Conservation (phyloP, 1,140 invertebrate genomes). For the Daktulosphaira vitifoliae region DNA sequence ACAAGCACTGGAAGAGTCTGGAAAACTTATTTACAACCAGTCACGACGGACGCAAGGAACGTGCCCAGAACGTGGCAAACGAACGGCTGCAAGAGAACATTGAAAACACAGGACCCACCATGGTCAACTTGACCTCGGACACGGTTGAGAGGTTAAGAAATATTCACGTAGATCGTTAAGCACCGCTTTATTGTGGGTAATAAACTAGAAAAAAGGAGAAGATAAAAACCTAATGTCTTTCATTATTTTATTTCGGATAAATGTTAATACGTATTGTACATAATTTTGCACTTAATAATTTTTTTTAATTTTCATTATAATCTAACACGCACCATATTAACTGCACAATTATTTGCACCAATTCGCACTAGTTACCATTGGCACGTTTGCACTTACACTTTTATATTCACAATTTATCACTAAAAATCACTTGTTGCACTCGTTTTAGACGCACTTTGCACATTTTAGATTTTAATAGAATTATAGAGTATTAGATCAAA, state of each 20-base stretch:
- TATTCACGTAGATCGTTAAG: background rate
- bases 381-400: background rate
- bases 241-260: background rate
- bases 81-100: conserved; percentile 13
- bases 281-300: no score
- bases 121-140: background rate
- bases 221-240: background rate
- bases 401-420: background rate
- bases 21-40: conserved; percentile 1
- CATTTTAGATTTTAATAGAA: background rate
- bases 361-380: background rate
- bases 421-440: background rate
- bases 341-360: background rate
- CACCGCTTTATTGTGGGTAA: no score
- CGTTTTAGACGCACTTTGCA: background rate
- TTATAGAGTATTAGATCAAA: no score
- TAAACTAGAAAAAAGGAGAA: no score
- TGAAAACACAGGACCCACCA: background rate
- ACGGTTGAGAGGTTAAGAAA: background rate
- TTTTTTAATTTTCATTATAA: no score
- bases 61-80: conserved; percentile 15
- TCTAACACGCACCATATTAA: background rate
- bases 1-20: conserved; percentile 28
- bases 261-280: no score
- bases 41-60: background rate